Evolutionary conservation across 2,113 vertebrate species (phyloP), one percentile per base, ranked within the genome.

Genomic region (Xenopus laevis): DNA sequence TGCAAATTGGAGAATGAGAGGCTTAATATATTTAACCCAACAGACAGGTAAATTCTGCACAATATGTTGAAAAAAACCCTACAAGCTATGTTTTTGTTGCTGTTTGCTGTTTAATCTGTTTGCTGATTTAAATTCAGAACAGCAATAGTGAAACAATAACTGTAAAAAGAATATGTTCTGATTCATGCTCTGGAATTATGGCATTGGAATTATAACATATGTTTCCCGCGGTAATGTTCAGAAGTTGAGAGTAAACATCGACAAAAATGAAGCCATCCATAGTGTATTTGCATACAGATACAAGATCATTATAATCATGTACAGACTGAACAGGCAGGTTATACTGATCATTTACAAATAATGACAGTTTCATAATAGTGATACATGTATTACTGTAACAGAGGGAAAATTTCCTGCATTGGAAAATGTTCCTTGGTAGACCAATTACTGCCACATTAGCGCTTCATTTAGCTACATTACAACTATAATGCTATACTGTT

Each of bases 381-480:
- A 68, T 57, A 69, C 59, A 64, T 70, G 44, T 46, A 46, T 44
- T 50, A 46, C 72, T 68, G 59, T 20, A 69, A 21, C 13, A 64
- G 55, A 57, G 47, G 16, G 47, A 64, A 44, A 69, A 17, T 44
- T 76, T 76, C 40, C 57, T 15, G 50, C 65, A 63, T n/a, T 69
- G 47, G 47, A 70, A 53, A 55, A 64, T 45, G 66, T 64, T 77
- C 45, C 67, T 70, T 64, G 30, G 58, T 64, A 64, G 66, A n/a
- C 59, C 74, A 70, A 77, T 70, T 70, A 77, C 27, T 70, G 62
- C 13, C 67, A 70, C 74, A 77, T 77, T 70, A 75, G 59, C 13
- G 20, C 46, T 57, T 77, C 74, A 70, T 77, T 77, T 64, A 57
- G 58, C 47, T 64, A 47, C 60, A 77, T 64, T 77, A 77, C 59